Evolutionary conservation across 2,113 vertebrate genomes (phyloP).

Genomic region (Condylura cristata): DNA sequence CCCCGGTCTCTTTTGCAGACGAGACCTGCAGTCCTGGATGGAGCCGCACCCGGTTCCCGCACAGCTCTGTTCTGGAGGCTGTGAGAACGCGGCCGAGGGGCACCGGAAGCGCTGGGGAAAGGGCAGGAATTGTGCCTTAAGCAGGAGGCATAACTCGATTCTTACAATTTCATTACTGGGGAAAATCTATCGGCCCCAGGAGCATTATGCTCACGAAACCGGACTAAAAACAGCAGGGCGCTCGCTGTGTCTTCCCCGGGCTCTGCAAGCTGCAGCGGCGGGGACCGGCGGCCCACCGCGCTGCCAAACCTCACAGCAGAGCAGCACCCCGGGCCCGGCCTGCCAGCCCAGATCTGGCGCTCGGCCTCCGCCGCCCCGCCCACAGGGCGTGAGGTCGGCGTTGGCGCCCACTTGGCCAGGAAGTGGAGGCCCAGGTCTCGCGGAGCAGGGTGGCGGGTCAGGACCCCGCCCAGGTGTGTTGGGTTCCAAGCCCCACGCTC

Average conservation of each 20-base stretch:
- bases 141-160: slow-evolving; percentile 38
- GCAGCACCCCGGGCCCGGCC: rapidly evolving
- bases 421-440: background rate
- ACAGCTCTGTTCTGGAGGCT: rapidly evolving
- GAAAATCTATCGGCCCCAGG: slow-evolving; percentile 35
- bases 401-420: rapidly evolving
- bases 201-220: slow-evolving; percentile 34
- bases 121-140: slow-evolving; percentile 44
- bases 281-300: rapidly evolving
- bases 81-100: background rate
- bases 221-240: slow-evolving; percentile 55
- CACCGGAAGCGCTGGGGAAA: background rate
- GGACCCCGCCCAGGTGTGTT: background rate
- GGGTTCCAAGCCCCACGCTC: background rate
- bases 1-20: background rate
- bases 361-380: background rate
- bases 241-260: background rate
- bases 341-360: rapidly evolving
- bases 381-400: background rate
- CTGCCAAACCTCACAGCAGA: rapidly evolving
- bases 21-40: background rate
- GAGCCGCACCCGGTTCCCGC: background rate
- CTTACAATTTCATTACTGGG: slow-evolving; percentile 59
- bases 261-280: background rate
- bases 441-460: rapidly evolving